A percentile compares a stretch with the other conserved stretches of the same genome.
phyloP scores from a whole-genome alignment of 2,797 vertebrate genomes.

The Brachyalestes nurse region DNA sequence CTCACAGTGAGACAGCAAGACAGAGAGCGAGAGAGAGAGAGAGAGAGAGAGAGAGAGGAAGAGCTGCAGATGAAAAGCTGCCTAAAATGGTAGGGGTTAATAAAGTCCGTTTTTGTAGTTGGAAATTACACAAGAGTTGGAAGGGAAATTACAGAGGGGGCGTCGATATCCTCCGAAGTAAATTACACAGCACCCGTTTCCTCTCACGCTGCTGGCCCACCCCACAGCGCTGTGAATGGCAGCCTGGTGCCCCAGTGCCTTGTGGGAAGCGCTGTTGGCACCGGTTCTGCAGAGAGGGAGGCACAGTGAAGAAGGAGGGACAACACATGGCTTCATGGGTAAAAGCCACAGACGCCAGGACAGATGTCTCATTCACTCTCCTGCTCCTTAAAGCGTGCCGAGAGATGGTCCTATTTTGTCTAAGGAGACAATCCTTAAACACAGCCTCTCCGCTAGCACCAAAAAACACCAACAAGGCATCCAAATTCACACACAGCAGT shows the following conservation, averaged over 20 bases:
- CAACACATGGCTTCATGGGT: constrained; percentile 38
- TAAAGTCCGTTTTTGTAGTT: constrained; percentile 66
- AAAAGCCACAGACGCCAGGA: constrained; percentile 42
- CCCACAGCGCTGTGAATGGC: constrained; percentile 78
- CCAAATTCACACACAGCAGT: background rate
- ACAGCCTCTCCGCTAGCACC: background rate
- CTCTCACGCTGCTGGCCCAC: constrained; percentile 60
- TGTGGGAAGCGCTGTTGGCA: constrained; percentile 61
- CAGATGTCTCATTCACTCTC: constrained; percentile 58
- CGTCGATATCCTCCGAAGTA: constrained; percentile 74
- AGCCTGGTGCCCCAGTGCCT: constrained; percentile 67
- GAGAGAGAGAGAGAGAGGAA: constrained; percentile 28
- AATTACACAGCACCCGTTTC: constrained; percentile 76
- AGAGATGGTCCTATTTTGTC: constrained; percentile 21
- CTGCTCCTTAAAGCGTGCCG: constrained; percentile 29
- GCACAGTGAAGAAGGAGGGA: constrained; percentile 40
- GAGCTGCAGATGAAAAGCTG: constrained; percentile 37
- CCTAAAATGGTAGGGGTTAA: constrained; percentile 61
- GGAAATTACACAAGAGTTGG: constrained; percentile 68
- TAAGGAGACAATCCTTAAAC: constrained; percentile 10
- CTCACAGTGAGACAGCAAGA: constrained; percentile 10
- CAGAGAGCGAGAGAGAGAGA: constrained; percentile 10
- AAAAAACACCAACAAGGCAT: background rate
- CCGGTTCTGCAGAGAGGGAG: constrained; percentile 38
- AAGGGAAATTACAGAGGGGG: constrained; percentile 78